Evolutionary conservation across 2,797 vertebrate genomes (phyloP).

Genomic region (Typhlichthys subterraneus): DNA sequence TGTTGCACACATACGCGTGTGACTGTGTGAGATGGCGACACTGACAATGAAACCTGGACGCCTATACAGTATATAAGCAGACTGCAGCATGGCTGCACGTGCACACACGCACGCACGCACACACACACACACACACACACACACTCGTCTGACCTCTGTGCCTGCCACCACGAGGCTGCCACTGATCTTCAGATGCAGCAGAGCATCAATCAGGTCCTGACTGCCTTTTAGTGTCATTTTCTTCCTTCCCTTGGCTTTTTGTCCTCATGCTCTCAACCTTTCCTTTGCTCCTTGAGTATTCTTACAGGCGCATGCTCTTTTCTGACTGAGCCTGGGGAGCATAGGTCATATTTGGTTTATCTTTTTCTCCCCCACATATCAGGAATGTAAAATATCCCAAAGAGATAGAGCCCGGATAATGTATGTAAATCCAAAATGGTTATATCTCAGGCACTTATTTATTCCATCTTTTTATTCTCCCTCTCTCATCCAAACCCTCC

Average conservation of each 20-base stretch:
- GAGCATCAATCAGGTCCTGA: constrained; percentile 88
- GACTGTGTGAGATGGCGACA: constrained; percentile 35
- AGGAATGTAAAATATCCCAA: constrained; percentile 75
- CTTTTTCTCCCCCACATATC: constrained; percentile 66
- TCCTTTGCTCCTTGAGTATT: constrained; percentile 72
- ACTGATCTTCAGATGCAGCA: constrained; percentile 92
- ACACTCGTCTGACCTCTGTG: constrained; percentile 77
- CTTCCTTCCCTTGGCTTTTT: constrained; percentile 77
- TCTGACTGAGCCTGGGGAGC: constrained; percentile 70
- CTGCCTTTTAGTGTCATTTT: constrained; percentile 84
- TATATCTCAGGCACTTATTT: constrained; percentile 78
- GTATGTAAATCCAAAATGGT: constrained; percentile 79
- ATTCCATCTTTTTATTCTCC: constrained; percentile 70
- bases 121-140: constrained; percentile 21
- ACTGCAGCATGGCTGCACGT: neutral
- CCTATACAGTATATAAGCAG: constrained; percentile 42
- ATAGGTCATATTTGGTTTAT: constrained; percentile 80
- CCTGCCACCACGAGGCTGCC: constrained; percentile 84
- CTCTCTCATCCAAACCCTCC: constrained; percentile 56
- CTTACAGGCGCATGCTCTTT: constrained; percentile 73
- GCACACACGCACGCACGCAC: neutral
- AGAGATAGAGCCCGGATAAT: constrained; percentile 75
- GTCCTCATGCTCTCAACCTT: constrained; percentile 70
- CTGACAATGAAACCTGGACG: constrained; percentile 53
- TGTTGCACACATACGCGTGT: neutral